These are phyloP conservation scores for Actinopyga echinites DNA, from an alignment of 53 echinoderm and acorn worm genomes.

Conservation along the genomic window DNA sequence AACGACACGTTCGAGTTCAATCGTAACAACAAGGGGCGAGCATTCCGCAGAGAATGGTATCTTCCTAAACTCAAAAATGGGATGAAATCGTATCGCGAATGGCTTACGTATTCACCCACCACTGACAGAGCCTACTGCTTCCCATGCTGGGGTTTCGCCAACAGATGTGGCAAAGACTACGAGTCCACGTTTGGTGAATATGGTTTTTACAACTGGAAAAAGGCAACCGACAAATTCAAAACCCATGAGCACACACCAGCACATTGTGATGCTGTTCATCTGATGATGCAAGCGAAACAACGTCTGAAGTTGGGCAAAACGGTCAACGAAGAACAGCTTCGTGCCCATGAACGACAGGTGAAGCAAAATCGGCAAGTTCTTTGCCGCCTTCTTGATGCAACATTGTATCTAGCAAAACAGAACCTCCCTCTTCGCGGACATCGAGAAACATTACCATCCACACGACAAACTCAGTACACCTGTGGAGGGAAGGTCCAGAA, in stretches of 20 bases:
- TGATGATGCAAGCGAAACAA: background rate
- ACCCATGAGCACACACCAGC: conserved; percentile 17
- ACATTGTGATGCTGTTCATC: conserved; percentile 14
- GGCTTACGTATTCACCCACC: conserved; percentile 19
- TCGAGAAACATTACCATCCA: background rate
- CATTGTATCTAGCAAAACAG: conserved; percentile 1
- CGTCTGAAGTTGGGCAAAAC: conserved; percentile 33
- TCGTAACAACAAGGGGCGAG: conserved; percentile 27
- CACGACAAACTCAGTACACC: background rate
- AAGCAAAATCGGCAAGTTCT: conserved; percentile 33
- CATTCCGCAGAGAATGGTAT: conserved; percentile 19
- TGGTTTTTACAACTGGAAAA: conserved; percentile 30
- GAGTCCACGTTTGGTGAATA: conserved; percentile 4
- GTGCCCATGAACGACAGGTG: conserved; percentile 33
- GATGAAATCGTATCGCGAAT: conserved; percentile 28
- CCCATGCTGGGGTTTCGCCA: conserved; percentile 16
- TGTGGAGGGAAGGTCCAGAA: background rate
- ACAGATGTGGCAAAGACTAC: conserved; percentile 1
- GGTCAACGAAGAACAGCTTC: conserved; percentile 17
- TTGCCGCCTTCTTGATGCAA: conserved; percentile 7
- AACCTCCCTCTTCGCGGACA: conserved; percentile 8
- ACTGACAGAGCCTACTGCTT: conserved; percentile 26
- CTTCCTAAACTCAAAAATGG: conserved; percentile 30
- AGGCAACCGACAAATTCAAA: conserved; percentile 18
- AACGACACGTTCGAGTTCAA: conserved; percentile 10